These are phyloP conservation scores for Euclidia mi DNA, from an alignment of 2,888 invertebrate genomes.

Conservation along the genomic window DNA sequence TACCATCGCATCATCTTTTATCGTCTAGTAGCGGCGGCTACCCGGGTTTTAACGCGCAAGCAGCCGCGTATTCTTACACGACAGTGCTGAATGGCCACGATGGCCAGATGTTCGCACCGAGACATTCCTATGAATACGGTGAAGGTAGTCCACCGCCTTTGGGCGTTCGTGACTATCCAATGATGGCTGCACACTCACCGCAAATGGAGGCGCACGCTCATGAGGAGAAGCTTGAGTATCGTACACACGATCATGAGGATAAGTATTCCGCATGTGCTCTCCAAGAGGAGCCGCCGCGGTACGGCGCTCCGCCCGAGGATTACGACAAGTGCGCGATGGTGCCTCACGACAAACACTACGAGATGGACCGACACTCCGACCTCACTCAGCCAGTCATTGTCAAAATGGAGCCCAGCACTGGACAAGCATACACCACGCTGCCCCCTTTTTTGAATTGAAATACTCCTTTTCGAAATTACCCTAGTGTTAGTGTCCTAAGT, in stretches of 20 bases:
- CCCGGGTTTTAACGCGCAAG: conserved; percentile 91
- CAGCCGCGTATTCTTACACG: conserved; percentile 91
- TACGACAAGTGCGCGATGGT: conserved; percentile 91
- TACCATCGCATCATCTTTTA: conserved; percentile 93
- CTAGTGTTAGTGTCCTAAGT: conserved; percentile 55
- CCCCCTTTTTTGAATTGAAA: conserved; percentile 95
- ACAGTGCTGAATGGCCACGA: conserved; percentile 93
- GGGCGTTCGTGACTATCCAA: conserved; percentile 91
- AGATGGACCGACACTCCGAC: conserved; percentile 83
- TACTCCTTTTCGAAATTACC: conserved; percentile 90
- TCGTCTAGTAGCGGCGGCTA: conserved; percentile 92
- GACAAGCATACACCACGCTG: conserved; percentile 92
- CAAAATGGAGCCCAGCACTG: conserved; percentile 88
- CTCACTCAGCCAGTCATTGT: conserved; percentile 85
- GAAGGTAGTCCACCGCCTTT: conserved; percentile 92
- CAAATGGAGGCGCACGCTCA: conserved; percentile 88
- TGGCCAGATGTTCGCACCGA: conserved; percentile 92
- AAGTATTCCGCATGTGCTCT: conserved; percentile 85
- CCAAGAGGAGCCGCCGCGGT: conserved; percentile 88
- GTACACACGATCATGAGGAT: conserved; percentile 83
- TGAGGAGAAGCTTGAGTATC: conserved; percentile 86
- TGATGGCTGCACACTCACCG: conserved; percentile 91
- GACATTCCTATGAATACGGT: conserved; percentile 91
- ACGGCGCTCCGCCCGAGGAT: conserved; percentile 89
- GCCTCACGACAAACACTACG: conserved; percentile 84